Evolutionary conservation across 2,888 invertebrate species (phyloP).

Genomic region (Chironomus riparius): DNA sequence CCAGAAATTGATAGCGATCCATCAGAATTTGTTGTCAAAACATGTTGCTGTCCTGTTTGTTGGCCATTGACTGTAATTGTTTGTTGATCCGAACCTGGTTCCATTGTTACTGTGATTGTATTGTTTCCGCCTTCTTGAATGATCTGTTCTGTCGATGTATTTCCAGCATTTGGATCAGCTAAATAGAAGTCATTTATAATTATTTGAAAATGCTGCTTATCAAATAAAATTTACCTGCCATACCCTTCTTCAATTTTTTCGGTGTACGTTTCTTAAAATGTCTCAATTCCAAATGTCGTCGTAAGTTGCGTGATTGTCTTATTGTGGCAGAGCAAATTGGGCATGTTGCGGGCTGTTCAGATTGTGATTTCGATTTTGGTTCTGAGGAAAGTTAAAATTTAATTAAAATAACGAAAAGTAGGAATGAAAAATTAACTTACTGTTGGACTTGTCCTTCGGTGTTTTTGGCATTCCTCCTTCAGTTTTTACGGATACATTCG

Average conservation of each 20-base stretch:
- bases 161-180: constrained; percentile 29
- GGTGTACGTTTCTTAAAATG: constrained; percentile 43
- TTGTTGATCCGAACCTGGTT: constrained; percentile 26
- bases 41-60: constrained; percentile 33
- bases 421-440: not conserved
- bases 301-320: constrained; percentile 50
- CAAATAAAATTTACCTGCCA: constrained; percentile 11
- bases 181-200: not conserved
- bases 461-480: not conserved
- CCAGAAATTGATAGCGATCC: constrained; percentile 41
- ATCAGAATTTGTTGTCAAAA: constrained; percentile 42
- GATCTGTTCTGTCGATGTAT: constrained; percentile 31
- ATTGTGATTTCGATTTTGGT: constrained; percentile 49
- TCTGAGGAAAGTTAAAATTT: constrained; percentile 32
- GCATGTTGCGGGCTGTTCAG: constrained; percentile 53
- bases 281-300: constrained; percentile 47
- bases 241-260: constrained; percentile 41
- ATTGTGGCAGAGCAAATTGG: constrained; percentile 52
- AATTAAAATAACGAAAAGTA: not conserved
- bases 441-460: constrained; percentile 13
- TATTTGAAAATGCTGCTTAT: not conserved
- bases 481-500: not conserved
- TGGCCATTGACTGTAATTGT: constrained; percentile 27
- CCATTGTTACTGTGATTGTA: constrained; percentile 32
- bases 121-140: constrained; percentile 33